These are phyloP conservation scores for Orius insidiosus DNA, from an alignment of 1,140 invertebrate genomes.

Conservation along the genomic window DNA sequence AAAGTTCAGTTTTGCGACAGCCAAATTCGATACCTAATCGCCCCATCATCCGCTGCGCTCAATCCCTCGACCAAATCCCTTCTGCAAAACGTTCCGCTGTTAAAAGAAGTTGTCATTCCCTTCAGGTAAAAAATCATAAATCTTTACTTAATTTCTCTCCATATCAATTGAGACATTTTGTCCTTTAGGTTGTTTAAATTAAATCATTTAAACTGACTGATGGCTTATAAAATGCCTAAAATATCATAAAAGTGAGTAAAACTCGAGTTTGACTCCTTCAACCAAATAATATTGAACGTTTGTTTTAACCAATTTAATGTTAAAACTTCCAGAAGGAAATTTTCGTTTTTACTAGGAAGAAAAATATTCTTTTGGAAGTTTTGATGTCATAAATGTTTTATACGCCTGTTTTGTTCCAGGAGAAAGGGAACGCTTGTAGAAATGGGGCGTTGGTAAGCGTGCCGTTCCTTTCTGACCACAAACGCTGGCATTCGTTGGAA, in stretches of 20 bases:
- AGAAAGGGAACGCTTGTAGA: constrained; percentile 23
- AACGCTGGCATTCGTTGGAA: constrained; percentile 62
- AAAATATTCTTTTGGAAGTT: too few species aligned
- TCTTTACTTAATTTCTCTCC: not conserved
- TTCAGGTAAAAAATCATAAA: constrained; percentile 9
- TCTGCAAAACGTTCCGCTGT: constrained; percentile 8
- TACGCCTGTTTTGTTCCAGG: constrained; percentile 9
- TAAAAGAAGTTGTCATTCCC: constrained; percentile 13
- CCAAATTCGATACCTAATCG: constrained; percentile 22
- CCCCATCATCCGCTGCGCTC: constrained; percentile 18
- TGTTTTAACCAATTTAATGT: not conserved
- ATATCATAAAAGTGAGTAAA: too few species aligned
- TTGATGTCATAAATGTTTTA: too few species aligned
- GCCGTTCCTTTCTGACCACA: constrained; percentile 33
- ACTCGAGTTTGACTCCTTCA: not conserved
- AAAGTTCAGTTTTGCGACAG: constrained; percentile 34
- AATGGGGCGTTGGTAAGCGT: constrained; percentile 29
- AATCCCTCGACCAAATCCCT: constrained; percentile 17
- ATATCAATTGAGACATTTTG: not conserved
- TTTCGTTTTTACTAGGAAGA: not conserved
- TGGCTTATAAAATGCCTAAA: not conserved
- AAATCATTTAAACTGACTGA: not conserved
- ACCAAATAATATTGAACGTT: not conserved
- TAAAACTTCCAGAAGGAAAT: constrained; percentile 1
- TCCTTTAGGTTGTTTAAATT: not conserved